A percentile compares a stretch with the other conserved stretches of the same genome.
phyloP scores from a whole-genome alignment of 1,140 invertebrate genomes.

The Ooceraea biroi region DNA sequence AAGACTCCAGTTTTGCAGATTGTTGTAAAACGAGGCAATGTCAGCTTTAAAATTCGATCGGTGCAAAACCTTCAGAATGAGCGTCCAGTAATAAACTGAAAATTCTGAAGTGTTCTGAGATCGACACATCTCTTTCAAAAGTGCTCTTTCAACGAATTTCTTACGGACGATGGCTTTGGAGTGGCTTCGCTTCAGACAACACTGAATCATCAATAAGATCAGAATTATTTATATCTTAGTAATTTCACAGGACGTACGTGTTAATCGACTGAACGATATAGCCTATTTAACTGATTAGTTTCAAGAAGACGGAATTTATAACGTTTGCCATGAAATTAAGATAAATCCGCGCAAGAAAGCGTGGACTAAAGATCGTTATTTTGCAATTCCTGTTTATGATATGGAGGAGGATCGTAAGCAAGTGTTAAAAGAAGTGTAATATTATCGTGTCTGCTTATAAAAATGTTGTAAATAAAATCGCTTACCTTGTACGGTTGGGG shows the following conservation, averaged over 20 bases:
- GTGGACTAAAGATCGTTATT: slow-evolving; percentile 64
- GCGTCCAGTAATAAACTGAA: slow-evolving; percentile 68
- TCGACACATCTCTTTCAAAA: slow-evolving; percentile 66
- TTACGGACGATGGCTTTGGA: slow-evolving; percentile 48
- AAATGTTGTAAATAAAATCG: slow-evolving; percentile 37
- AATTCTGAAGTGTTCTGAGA: slow-evolving; percentile 58
- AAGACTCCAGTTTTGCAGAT: slow-evolving; percentile 62
- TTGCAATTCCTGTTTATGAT: slow-evolving; percentile 65
- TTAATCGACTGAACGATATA: slow-evolving; percentile 71
- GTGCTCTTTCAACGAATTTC: slow-evolving; percentile 66
- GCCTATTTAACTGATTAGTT: slow-evolving; percentile 67
- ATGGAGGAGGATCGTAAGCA: slow-evolving; percentile 45
- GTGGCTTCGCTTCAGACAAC: slow-evolving; percentile 56
- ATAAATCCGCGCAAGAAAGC: slow-evolving; percentile 63
- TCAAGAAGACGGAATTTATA: slow-evolving; percentile 66
- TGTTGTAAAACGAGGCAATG: slow-evolving; percentile 28
- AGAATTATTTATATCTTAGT: slow-evolving; percentile 66
- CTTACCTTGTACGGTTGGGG: slow-evolving; percentile 86
- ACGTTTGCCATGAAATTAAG: slow-evolving; percentile 54
- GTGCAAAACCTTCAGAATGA: slow-evolving; percentile 54
- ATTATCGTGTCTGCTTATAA: slow-evolving; percentile 15
- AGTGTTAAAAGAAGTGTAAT: slow-evolving; percentile 20
- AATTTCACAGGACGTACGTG: slow-evolving; percentile 55
- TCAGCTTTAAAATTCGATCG: slow-evolving; percentile 46
- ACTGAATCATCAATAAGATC: slow-evolving; percentile 60